Conservation (phyloP, 2,113 vertebrate species). For the Stictonetta naevosa region DNA sequence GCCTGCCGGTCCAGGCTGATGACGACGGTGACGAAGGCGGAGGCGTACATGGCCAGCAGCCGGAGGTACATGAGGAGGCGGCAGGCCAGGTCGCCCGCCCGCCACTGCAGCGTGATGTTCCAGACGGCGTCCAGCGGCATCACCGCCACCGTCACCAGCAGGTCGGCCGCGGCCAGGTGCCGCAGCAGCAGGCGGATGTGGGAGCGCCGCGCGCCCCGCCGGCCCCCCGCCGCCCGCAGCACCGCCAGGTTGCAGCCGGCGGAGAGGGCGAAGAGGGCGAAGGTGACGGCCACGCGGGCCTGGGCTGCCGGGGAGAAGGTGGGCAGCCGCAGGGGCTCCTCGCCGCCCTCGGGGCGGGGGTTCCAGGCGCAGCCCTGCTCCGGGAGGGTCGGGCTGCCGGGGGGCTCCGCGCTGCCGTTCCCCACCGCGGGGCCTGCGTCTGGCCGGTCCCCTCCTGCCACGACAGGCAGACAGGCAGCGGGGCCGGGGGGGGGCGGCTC, state of each 20-base stretch:
- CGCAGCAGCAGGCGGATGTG: slow-evolving; percentile 85
- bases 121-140: slow-evolving; percentile 89
- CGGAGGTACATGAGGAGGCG: slow-evolving; percentile 88
- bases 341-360: accelerated
- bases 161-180: slow-evolving; percentile 85
- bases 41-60: slow-evolving; percentile 88
- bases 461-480: neutral
- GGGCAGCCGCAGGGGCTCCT: slow-evolving; percentile 74
- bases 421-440: accelerated
- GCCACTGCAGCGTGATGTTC: slow-evolving; percentile 91
- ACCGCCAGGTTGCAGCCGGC: slow-evolving; percentile 81
- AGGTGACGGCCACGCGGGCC: slow-evolving; percentile 83
- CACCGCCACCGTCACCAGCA: slow-evolving; percentile 85
- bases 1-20: slow-evolving; percentile 88
- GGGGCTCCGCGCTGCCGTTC: neutral
- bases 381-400: accelerated
- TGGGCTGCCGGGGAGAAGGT: slow-evolving; percentile 87
- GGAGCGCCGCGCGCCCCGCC: slow-evolving; percentile 73
- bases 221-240: slow-evolving; percentile 75
- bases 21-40: slow-evolving; percentile 86
- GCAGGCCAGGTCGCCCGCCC: slow-evolving; percentile 83
- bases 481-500: neutral
- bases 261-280: slow-evolving; percentile 78
- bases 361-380: neutral
- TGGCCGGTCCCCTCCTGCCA: neutral